These are phyloP conservation scores for Ruditapes philippinarum DNA, from an alignment of 1,140 invertebrate genomes.

Conservation along the genomic window DNA sequence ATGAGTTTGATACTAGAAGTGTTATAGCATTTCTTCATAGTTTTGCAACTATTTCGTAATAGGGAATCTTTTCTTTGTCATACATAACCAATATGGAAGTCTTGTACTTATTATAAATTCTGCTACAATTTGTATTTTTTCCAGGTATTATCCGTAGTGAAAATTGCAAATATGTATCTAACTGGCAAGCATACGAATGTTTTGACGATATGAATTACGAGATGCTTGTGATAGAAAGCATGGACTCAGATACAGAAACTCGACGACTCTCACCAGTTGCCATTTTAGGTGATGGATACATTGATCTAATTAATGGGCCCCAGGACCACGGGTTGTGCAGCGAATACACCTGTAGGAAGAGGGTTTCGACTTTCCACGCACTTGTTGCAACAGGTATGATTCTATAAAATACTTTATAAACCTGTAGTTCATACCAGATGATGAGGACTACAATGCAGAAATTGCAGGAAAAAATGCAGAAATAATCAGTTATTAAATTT, in stretches of 20 bases:
- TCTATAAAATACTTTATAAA: no score
- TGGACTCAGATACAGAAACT: conserved; percentile 85
- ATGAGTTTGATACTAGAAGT: no score
- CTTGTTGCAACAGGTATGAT: conserved; percentile 73
- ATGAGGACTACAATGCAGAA: no score
- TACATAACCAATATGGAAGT: neutral
- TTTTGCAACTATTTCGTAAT: neutral
- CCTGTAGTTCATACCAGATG: no score
- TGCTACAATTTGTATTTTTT: neutral
- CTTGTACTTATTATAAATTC: neutral
- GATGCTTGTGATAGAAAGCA: conserved; percentile 83
- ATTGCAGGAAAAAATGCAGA: no score
- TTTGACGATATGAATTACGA: conserved; percentile 71
- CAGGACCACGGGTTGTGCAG: conserved; percentile 78
- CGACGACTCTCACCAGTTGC: conserved; percentile 84
- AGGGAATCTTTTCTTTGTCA: neutral
- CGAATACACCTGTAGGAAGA: conserved; percentile 83
- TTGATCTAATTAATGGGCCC: conserved; percentile 86
- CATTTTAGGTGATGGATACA: conserved; percentile 80
- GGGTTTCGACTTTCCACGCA: conserved; percentile 84
- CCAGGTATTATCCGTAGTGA: conserved; percentile 80
- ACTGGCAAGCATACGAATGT: conserved; percentile 82
- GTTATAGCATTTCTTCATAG: no score
- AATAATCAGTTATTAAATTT: no score
- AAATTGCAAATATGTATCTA: conserved; percentile 69